These are phyloP conservation scores for Spatulosminthurus flaviceps DNA, from an alignment of 2,888 invertebrate species.

Conservation along the genomic window DNA sequence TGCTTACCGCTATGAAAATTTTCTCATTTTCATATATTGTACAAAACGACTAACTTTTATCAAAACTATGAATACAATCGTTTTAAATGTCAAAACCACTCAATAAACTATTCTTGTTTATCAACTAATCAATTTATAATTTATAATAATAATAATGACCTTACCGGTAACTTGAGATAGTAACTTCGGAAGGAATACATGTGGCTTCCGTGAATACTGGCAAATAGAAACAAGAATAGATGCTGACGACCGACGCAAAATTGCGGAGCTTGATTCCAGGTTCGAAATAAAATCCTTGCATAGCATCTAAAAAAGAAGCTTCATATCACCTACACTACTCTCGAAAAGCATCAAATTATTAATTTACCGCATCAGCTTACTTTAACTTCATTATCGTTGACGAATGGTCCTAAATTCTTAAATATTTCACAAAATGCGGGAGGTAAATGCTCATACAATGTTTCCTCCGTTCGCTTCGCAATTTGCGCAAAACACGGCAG, in stretches of 20 bases:
- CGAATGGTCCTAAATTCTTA: slow-evolving; percentile 75
- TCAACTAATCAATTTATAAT: too few species aligned
- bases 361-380: slow-evolving; percentile 66
- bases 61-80: too few species aligned
- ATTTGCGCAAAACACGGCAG: slow-evolving; percentile 79
- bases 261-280: slow-evolving; percentile 74
- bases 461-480: slow-evolving; percentile 76
- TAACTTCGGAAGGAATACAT: slow-evolving; percentile 75
- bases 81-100: too few species aligned
- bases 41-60: too few species aligned
- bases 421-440: slow-evolving; percentile 74
- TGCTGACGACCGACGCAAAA: slow-evolving; percentile 82
- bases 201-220: slow-evolving; percentile 78
- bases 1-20: too few species aligned
- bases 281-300: slow-evolving; percentile 76
- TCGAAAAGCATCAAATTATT: not conserved
- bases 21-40: too few species aligned
- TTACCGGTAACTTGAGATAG: slow-evolving; percentile 73
- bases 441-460: slow-evolving; percentile 75
- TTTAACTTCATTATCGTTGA: slow-evolving; percentile 77
- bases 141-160: slow-evolving; percentile 24
- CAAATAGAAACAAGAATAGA: slow-evolving; percentile 83
- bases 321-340: not conserved
- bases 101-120: too few species aligned
- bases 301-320: slow-evolving; percentile 70